Evolutionary conservation across 2,797 vertebrate genomes (phyloP).

Genomic region (Coilia nasus): DNA sequence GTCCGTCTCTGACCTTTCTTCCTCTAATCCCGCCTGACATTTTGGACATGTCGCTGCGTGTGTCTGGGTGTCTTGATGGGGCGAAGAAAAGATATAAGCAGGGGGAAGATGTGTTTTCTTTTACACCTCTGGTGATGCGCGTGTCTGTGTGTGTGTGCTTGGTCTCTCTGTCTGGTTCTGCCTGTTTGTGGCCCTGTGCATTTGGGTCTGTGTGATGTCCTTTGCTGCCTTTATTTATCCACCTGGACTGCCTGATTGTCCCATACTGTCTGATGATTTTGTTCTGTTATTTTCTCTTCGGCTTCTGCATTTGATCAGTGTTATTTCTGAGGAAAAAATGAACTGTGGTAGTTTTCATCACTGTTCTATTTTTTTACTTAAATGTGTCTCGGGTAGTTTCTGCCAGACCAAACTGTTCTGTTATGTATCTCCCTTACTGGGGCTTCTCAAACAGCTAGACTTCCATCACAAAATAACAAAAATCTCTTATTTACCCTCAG

Average conservation of each 20-base stretch:
- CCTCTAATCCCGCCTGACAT: constrained; percentile 52
- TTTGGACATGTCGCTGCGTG: constrained; percentile 47
- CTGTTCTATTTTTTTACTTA: background rate
- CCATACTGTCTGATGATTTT: background rate
- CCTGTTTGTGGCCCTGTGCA: background rate
- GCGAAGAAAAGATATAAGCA: constrained; percentile 44
- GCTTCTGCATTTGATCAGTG: background rate
- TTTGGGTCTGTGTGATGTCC: background rate
- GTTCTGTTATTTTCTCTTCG: background rate
- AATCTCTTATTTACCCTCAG: background rate
- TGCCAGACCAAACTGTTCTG: background rate
- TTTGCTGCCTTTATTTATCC: background rate
- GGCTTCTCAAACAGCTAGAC: background rate
- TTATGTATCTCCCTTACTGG: background rate
- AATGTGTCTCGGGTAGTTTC: background rate
- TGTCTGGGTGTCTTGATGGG: constrained; percentile 32
- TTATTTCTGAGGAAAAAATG: background rate
- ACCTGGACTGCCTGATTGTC: background rate
- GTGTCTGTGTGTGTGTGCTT: constrained; percentile 35
- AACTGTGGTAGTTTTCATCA: background rate
- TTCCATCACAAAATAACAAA: background rate
- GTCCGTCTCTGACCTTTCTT: constrained; percentile 50
- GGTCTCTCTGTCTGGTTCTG: too few species aligned
- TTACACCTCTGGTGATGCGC: constrained; percentile 5
- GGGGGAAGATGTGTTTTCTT: constrained; percentile 39